Percentiles rank a stretch among this genome's conserved stretches.
phyloP scores from a whole-genome alignment of 2,888 invertebrate genomes.

The Bruchidius siliquastri region DNA sequence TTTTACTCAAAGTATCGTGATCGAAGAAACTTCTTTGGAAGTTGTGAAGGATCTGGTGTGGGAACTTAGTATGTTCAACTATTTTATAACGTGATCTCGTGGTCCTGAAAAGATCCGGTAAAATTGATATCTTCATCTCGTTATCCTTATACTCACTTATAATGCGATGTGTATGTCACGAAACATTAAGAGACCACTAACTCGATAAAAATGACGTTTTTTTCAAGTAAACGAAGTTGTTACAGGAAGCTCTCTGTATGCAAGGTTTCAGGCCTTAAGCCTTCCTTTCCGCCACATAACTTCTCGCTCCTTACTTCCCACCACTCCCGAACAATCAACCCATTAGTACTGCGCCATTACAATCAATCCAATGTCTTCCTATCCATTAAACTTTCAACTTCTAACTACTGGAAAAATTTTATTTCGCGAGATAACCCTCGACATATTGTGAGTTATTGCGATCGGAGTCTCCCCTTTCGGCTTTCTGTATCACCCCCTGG shows the following conservation, averaged over 20 bases:
- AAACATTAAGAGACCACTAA: no score
- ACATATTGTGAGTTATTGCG: constrained; percentile 21
- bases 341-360: constrained; percentile 4
- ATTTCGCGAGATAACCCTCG: constrained; percentile 18
- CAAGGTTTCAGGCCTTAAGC: neutral
- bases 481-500: constrained; percentile 8
- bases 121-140: no score
- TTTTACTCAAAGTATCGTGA: no score
- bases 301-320: neutral
- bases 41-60: no score
- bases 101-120: no score
- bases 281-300: neutral
- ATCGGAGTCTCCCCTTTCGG: constrained; percentile 6
- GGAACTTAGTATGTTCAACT: no score
- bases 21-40: no score
- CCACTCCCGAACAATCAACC: neutral
- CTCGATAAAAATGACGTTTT: no score
- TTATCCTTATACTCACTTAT: no score
- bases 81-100: no score
- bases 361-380: constrained; percentile 18
- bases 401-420: constrained; percentile 21
- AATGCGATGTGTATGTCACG: no score
- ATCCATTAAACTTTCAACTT: constrained; percentile 18
- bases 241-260: neutral
- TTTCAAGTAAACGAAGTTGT: no score